Evolutionary conservation across 2,113 vertebrate genomes (phyloP).

Genomic region (Tetraodon nigroviridis): DNA sequence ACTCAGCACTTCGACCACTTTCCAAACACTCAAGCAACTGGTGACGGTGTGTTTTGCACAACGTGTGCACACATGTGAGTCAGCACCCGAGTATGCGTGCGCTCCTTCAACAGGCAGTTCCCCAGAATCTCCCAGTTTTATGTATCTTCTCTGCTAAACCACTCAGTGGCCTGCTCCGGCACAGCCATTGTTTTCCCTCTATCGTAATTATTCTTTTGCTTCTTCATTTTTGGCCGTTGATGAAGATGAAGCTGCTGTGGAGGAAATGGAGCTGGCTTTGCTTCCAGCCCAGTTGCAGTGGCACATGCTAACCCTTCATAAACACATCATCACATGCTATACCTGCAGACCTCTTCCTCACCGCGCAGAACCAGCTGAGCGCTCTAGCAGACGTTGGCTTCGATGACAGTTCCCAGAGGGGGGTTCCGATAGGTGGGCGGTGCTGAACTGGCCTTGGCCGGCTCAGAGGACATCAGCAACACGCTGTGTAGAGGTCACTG

Average conservation of each 20-base stretch:
- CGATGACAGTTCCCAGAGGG: slow-evolving; percentile 58
- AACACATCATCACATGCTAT: slow-evolving; percentile 65
- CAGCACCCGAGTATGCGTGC: neutral
- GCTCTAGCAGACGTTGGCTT: slow-evolving; percentile 66
- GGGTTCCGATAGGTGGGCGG: slow-evolving; percentile 51
- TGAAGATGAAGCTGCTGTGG: slow-evolving; percentile 51
- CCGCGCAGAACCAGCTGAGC: slow-evolving; percentile 46
- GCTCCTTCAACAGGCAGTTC: slow-evolving; percentile 33
- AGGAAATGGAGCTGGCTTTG: slow-evolving; percentile 34
- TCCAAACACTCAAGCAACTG: slow-evolving; percentile 40
- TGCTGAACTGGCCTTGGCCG: slow-evolving; percentile 53
- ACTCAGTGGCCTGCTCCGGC: slow-evolving; percentile 35
- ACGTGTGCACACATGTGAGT: slow-evolving; percentile 9
- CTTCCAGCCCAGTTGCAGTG: slow-evolving; percentile 39
- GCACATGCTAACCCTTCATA: slow-evolving; percentile 46
- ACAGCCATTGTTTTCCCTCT: slow-evolving; percentile 59
- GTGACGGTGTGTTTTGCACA: slow-evolving; percentile 30
- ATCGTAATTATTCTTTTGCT: slow-evolving; percentile 56
- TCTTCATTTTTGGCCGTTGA: slow-evolving; percentile 60
- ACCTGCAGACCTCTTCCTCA: slow-evolving; percentile 58
- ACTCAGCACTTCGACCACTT: slow-evolving; percentile 43
- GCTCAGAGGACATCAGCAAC: slow-evolving; percentile 47
- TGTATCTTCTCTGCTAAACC: slow-evolving; percentile 58
- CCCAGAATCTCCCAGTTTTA: slow-evolving; percentile 47
- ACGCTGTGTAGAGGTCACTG: slow-evolving; percentile 16